phyloP scores from a whole-genome alignment of 2,888 invertebrate species.

The Meiosimyza decipiens region DNA sequence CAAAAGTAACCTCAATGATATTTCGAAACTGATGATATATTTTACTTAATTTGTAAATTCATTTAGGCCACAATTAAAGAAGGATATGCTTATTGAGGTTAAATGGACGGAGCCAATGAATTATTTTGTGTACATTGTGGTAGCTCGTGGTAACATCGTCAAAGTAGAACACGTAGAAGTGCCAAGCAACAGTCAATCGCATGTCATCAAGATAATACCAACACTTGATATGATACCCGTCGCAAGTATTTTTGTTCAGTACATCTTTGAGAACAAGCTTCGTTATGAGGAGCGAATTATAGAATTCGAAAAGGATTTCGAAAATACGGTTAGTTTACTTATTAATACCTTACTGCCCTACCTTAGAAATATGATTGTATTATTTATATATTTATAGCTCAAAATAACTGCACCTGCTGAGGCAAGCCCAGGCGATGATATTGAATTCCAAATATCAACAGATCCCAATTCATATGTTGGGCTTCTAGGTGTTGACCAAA shows the following conservation, averaged over 20 bases:
- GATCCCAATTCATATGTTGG: conserved; percentile 88
- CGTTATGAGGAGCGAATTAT: conserved; percentile 86
- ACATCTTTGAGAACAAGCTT: conserved; percentile 78
- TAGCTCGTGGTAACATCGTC: conserved; percentile 87
- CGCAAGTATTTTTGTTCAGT: conserved; percentile 83
- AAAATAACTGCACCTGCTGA: conserved; percentile 75
- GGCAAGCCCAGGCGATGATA: conserved; percentile 80
- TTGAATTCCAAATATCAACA: conserved; percentile 81
- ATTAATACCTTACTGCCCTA: too few relatives aligned
- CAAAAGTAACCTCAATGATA: too few relatives aligned
- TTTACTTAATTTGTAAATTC: too few relatives aligned
- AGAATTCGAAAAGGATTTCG: conserved; percentile 79
- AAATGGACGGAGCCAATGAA: conserved; percentile 80
- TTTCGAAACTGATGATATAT: too few relatives aligned
- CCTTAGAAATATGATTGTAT: too few relatives aligned
- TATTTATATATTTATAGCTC: conserved; percentile 67
- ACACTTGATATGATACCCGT: conserved; percentile 84
- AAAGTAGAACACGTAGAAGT: conserved; percentile 78
- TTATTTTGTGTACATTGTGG: conserved; percentile 79
- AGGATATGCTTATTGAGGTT: conserved; percentile 78
- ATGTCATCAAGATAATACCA: conserved; percentile 77
- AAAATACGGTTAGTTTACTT: conserved; percentile 76
- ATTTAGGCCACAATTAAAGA: conserved; percentile 71
- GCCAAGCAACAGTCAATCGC: conserved; percentile 66
- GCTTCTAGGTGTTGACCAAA: conserved; percentile 87